Conservation (phyloP, 1,140 invertebrate species). For the Zaprionus ghesquierei region DNA sequence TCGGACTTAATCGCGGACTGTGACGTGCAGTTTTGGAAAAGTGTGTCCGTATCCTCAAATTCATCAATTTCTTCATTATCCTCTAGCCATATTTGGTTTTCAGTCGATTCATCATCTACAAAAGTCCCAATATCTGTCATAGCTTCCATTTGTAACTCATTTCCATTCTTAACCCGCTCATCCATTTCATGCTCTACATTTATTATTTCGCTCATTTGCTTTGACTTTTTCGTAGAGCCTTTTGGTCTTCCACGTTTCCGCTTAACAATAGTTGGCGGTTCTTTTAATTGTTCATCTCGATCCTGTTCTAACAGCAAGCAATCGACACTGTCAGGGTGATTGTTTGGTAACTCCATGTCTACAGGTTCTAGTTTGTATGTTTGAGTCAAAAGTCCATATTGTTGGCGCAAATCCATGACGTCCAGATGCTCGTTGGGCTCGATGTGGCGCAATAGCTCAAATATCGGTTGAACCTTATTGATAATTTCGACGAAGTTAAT, state of each 20-base stretch:
- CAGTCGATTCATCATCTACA: background rate
- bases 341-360: background rate
- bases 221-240: background rate
- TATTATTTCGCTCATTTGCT: background rate
- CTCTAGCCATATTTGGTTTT: constrained; percentile 16
- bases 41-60: background rate
- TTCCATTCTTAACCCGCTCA: background rate
- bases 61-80: background rate
- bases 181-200: background rate
- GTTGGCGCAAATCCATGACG: constrained; percentile 20
- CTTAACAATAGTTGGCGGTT: background rate
- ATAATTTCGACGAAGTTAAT: constrained; percentile 40
- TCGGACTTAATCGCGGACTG: background rate
- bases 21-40: background rate
- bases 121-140: background rate
- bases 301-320: background rate
- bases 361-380: background rate
- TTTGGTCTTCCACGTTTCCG: constrained; percentile 44
- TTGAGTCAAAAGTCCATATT: constrained; percentile 39
- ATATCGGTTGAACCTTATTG: constrained; percentile 67
- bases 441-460: constrained; percentile 51
- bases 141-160: background rate
- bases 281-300: background rate
- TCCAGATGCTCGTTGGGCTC: constrained; percentile 39
- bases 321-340: background rate